Percentiles rank a stretch among this genome's conserved stretches.
Evolutionary conservation across 2,113 vertebrate species (phyloP).

Genomic region (Cricetomys ansorgei): DNA sequence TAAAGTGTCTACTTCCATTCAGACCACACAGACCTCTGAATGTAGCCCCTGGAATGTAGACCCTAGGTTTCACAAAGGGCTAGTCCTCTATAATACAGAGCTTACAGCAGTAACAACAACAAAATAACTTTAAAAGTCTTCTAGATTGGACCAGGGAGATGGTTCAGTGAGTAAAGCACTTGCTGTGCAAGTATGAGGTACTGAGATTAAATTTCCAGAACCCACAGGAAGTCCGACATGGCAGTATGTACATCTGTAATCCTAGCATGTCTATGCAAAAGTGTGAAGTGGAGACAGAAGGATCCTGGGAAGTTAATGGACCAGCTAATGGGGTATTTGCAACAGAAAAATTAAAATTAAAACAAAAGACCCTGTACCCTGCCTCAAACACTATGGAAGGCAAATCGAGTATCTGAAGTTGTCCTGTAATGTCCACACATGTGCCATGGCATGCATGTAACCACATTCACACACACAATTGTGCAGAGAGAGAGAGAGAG

Average conservation of each 20-base stretch:
- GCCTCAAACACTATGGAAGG: neutral
- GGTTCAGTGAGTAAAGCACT: neutral
- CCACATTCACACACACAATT: neutral
- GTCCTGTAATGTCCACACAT: neutral
- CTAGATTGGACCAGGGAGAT: neutral
- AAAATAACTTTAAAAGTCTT: neutral
- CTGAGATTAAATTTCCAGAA: neutral
- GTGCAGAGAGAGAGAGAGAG: too few species aligned
- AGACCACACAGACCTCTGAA: too few species aligned
- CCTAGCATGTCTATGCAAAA: neutral
- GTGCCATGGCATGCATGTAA: neutral
- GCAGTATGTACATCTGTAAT: neutral
- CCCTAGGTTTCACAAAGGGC: too few species aligned
- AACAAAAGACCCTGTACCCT: neutral
- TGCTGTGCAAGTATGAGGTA: neutral
- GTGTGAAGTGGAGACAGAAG: neutral
- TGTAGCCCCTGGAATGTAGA: too few species aligned
- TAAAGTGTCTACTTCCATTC: too few species aligned
- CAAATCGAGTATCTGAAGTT: neutral
- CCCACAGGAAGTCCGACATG: neutral
- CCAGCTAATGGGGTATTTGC: neutral
- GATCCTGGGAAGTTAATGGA: neutral
- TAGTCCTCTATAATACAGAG: neutral
- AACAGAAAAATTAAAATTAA: neutral
- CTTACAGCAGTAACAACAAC: neutral